Conservation (phyloP, 2,888 invertebrate genomes). For the Lordiphosa fenestrarum region DNA sequence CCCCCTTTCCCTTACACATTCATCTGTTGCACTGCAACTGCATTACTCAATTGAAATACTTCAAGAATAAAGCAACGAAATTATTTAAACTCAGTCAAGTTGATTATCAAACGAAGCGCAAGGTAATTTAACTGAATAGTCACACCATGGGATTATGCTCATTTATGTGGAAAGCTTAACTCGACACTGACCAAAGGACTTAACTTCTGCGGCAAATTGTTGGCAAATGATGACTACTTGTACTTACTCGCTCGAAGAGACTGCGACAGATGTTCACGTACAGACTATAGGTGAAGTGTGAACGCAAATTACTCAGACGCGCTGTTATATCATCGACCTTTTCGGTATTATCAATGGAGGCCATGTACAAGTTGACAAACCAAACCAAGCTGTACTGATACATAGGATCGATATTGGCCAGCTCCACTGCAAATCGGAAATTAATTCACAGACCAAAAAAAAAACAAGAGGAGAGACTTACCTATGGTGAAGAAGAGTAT, state of each 20-base stretch:
- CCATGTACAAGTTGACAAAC: conserved; percentile 94
- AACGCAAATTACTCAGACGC: conserved; percentile 87
- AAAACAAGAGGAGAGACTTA: conserved; percentile 71
- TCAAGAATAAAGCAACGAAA: conserved; percentile 26
- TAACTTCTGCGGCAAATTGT: conserved; percentile 24
- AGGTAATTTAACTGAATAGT: conserved; percentile 45
- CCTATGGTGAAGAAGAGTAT: conserved; percentile 95
- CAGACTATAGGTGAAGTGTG: conserved; percentile 92
- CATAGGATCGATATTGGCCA: conserved; percentile 97
- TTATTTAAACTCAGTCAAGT: conserved; percentile 46
- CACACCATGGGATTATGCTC: conserved; percentile 62
- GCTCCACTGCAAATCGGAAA: conserved; percentile 83
- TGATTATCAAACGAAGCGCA: conserved; percentile 50
- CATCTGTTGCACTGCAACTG: neutral
- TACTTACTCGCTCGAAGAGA: conserved; percentile 91
- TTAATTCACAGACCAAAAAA: neutral
- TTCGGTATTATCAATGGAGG: conserved; percentile 92
- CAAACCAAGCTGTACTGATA: conserved; percentile 97
- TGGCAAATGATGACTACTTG: conserved; percentile 6
- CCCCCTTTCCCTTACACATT: too few relatives aligned
- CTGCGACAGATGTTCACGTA: conserved; percentile 96
- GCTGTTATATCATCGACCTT: conserved; percentile 89
- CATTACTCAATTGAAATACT: conserved; percentile 39
- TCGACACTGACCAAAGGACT: conserved; percentile 11
- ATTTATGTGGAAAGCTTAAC: conserved; percentile 42